Conservation (phyloP, 2,797 vertebrate species). For the Anguilla pacifica region DNA sequence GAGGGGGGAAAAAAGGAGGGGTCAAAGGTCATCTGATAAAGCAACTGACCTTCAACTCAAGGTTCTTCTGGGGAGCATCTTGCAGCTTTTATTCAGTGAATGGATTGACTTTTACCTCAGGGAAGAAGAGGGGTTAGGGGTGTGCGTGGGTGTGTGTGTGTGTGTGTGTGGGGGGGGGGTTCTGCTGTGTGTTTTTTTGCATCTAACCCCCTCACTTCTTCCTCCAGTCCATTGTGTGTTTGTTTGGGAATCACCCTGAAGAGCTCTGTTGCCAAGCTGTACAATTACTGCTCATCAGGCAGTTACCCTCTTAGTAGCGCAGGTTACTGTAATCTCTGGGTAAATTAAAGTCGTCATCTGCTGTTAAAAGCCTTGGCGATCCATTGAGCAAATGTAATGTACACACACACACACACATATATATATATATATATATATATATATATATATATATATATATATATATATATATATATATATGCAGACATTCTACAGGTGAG, state of each 20-base stretch:
- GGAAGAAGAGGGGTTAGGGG: neutral
- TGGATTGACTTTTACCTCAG: neutral
- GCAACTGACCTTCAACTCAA: neutral
- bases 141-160: neutral
- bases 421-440: too few species aligned
- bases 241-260: neutral
- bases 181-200: too few species aligned
- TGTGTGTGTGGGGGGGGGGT: too few species aligned
- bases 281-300: neutral
- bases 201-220: neutral
- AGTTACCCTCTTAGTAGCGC: neutral
- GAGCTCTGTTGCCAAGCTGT: neutral
- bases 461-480: too few species aligned
- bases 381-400: neutral
- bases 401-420: too few species aligned
- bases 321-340: slow-evolving; percentile 16
- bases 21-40: neutral
- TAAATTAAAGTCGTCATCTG: neutral
- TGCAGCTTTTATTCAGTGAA: neutral
- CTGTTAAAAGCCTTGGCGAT: slow-evolving; percentile 12
- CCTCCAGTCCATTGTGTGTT: slow-evolving; percentile 3
- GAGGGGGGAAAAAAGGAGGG: neutral
- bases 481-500: neutral
- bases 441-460: too few species aligned
- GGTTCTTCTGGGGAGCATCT: neutral